These are phyloP conservation scores for Lipotes vexillifer DNA, from an alignment of 2,113 vertebrate species.

Conservation along the genomic window DNA sequence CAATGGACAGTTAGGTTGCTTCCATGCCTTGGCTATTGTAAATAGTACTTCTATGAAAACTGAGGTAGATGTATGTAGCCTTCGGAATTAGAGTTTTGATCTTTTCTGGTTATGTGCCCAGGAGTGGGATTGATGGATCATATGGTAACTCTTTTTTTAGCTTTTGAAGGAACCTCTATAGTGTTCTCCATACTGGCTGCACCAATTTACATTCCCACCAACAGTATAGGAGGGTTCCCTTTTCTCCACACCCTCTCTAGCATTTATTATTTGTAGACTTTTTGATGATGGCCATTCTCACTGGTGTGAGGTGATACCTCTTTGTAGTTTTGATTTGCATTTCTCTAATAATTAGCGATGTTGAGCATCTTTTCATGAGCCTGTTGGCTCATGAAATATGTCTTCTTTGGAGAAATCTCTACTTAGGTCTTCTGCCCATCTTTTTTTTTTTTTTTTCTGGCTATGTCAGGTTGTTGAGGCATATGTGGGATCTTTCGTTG, in stretches of 20 bases:
- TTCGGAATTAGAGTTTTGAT: neutral
- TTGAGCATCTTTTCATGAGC: neutral
- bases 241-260: neutral
- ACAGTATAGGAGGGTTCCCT: neutral
- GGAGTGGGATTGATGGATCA: neutral
- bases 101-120: neutral
- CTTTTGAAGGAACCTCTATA: neutral
- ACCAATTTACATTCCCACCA: neutral
- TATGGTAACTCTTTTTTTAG: neutral
- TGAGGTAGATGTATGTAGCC: neutral
- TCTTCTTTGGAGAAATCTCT: neutral
- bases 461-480: too few relatives aligned
- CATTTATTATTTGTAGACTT: neutral
- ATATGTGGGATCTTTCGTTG: too few relatives aligned
- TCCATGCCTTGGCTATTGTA: neutral
- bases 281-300: neutral
- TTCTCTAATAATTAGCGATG: neutral
- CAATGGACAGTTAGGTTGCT: neutral
- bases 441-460: neutral
- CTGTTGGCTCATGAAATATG: neutral
- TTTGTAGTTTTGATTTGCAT: neutral
- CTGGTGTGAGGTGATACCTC: neutral
- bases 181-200: too few relatives aligned
- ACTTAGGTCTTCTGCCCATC: neutral
- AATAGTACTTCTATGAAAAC: neutral